Base-by-base conservation (phyloP, 2,888 invertebrate genomes). In the Trissolcus brochymenae region DNA sequence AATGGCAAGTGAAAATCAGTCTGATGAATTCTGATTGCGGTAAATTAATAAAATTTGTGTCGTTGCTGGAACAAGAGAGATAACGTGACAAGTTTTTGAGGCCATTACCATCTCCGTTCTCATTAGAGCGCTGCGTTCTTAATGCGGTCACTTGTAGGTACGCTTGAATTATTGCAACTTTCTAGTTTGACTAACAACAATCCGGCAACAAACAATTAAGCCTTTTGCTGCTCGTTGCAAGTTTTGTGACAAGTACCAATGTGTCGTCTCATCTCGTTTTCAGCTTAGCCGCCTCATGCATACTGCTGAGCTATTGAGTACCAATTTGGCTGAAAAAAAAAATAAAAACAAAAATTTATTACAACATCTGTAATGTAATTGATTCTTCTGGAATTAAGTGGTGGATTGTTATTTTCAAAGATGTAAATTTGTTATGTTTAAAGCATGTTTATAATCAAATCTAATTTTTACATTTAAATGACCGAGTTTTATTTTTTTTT, bases 121-220 rank as follows among this genome's bases (percentile, higher is more conserved):
- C 62, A 75, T 72, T 68, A 77, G 62, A 14, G 56, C 25, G 53
- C 19, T 35, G 53, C 43, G 53, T 65, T 72, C 76, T 80, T 75
- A 80, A 79, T 76, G 74, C 68, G 78, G 74, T 66, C 73, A 76
- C 59, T 75, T 66, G 62, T 53, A 78, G 61, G 61, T 76, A 61
- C 62, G 64, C 66, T 59, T 78, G 81, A 83, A 83, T 85, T 85
- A 85, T 86, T 80, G 82, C 84, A 86, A 87, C 86, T 87, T 87
- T 86, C 82, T 84, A 87, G 86, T 87, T 84, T 82, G 85, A 84
- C 86, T 82, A 82, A 84, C 85, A 86, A 86, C 84, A 84, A 85
- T 87, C 85, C 84, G 79, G 78, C 77, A 81, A 82, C 84, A 86
- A 86, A 87, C 85, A 87, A 85, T 87, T 85, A 85, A 84, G 83